These are phyloP conservation scores for Myiozetetes cayanensis DNA, from an alignment of 2,113 vertebrate genomes.

Conservation along the genomic window DNA sequence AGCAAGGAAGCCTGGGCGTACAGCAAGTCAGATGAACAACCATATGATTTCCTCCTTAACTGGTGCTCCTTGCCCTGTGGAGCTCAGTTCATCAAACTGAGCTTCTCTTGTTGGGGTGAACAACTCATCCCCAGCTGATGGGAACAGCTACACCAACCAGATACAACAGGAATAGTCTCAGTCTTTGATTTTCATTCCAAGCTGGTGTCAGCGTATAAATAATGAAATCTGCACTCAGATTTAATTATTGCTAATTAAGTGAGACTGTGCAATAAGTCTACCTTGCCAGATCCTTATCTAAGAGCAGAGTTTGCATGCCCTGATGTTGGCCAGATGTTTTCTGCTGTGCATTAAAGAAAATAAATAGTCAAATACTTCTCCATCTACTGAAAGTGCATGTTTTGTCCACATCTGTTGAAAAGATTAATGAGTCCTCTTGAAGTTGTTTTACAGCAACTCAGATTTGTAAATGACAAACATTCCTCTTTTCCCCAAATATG, in stretches of 20 bases:
- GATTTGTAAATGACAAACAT: background rate
- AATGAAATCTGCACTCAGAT: background rate
- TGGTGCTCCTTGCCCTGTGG: background rate
- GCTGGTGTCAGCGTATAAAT: background rate
- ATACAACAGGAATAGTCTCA: background rate
- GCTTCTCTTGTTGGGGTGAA: background rate
- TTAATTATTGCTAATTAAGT: background rate
- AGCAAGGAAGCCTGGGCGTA: background rate
- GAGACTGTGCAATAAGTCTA: background rate
- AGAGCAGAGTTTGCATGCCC: background rate
- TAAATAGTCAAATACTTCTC: background rate
- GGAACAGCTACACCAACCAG: background rate
- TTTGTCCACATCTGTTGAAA: background rate
- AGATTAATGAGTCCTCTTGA: background rate
- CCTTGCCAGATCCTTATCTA: background rate
- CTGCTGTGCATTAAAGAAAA: background rate
- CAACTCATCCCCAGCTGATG: background rate
- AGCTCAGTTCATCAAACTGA: background rate
- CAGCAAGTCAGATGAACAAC: background rate
- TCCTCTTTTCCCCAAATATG: background rate
- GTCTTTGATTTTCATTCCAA: background rate
- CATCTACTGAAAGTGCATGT: background rate
- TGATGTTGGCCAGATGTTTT: conserved; percentile 1
- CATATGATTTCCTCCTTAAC: background rate
- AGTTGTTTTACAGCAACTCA: background rate